A percentile compares a stretch with the other conserved stretches of the same genome.
Conservation (phyloP, 1,140 invertebrate species). For the Vollenhovia emeryi region DNA sequence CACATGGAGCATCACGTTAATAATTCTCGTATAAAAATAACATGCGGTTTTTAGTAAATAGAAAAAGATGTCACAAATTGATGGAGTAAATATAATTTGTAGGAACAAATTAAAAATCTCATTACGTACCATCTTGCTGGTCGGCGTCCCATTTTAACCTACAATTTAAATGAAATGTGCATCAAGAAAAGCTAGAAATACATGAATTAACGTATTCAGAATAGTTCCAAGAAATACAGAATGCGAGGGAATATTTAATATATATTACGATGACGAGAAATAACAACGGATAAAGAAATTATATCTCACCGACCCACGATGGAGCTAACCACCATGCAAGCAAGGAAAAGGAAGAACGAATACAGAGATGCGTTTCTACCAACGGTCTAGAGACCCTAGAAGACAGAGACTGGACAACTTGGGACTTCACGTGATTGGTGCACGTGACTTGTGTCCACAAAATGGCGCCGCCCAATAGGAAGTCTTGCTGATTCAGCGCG, state of each 20-base stretch:
- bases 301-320: neutral
- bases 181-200: slow-evolving; percentile 4
- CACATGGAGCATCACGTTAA: neutral
- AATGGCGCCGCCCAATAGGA: no score
- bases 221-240: neutral
- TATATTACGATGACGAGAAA: slow-evolving; percentile 17
- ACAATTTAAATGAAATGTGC: slow-evolving; percentile 54
- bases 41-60: neutral
- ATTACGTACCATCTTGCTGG: slow-evolving; percentile 90
- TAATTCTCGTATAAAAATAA: neutral
- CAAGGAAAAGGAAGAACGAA: neutral
- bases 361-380: neutral
- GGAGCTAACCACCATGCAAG: neutral
- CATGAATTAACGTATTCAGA: neutral
- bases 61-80: neutral
- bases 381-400: no score
- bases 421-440: no score
- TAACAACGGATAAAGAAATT: neutral
- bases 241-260: slow-evolving; percentile 17
- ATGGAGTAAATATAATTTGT: neutral
- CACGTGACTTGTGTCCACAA: no score
- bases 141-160: slow-evolving; percentile 89
- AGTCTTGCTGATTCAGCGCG: no score
- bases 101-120: neutral
- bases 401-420: no score